These are phyloP conservation scores for Chrysolina haemoptera DNA, from an alignment of 2,888 invertebrate species.

Conservation along the genomic window DNA sequence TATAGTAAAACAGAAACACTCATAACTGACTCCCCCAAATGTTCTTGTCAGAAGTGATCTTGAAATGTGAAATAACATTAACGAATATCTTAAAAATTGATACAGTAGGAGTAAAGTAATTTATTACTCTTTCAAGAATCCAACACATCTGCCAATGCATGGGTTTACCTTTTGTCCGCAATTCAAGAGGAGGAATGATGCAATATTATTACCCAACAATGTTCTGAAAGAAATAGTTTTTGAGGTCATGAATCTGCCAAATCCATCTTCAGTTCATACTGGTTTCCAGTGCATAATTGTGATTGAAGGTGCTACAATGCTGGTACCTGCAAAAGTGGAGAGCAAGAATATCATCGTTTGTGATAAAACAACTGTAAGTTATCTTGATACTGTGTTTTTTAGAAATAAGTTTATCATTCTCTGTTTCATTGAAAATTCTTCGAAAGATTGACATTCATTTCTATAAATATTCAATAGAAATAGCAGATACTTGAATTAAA, in stretches of 20 bases:
- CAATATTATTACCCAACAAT: slow-evolving; percentile 89
- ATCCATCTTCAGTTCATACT: slow-evolving; percentile 89
- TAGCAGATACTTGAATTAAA: no score
- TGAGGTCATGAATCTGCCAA: slow-evolving; percentile 92
- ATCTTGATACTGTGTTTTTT: background rate
- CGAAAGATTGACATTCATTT: no score
- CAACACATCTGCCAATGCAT: slow-evolving; percentile 73
- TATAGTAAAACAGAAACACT: no score
- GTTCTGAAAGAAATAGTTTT: slow-evolving; percentile 90
- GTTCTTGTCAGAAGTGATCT: no score
- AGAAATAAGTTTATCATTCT: no score
- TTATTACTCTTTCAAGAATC: slow-evolving; percentile 71
- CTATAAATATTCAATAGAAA: no score
- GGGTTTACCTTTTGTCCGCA: slow-evolving; percentile 83
- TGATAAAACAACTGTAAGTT: slow-evolving; percentile 86
- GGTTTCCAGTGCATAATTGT: slow-evolving; percentile 94
- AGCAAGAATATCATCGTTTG: slow-evolving; percentile 86
- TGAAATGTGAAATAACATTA: no score
- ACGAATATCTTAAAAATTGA: no score
- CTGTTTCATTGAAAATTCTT: no score
- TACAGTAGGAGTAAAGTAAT: slow-evolving; percentile 6
- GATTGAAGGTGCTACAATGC: slow-evolving; percentile 91
- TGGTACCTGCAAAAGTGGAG: slow-evolving; percentile 89
- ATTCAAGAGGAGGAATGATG: slow-evolving; percentile 79
- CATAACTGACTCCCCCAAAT: no score